phyloP scores from a whole-genome alignment of 1,140 invertebrate genomes.

The Drosophila sturtevanti region DNA sequence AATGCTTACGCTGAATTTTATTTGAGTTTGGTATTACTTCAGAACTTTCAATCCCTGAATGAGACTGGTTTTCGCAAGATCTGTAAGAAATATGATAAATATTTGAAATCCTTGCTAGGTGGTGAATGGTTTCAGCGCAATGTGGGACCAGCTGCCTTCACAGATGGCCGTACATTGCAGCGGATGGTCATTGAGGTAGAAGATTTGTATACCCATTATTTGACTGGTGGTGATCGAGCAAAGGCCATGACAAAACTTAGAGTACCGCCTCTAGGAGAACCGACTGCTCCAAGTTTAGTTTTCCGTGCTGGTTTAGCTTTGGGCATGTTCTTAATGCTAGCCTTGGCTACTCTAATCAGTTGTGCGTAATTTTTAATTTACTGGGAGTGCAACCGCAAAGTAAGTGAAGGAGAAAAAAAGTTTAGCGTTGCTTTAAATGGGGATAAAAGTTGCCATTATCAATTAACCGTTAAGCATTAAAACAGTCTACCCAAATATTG shows the following conservation, averaged over 20 bases:
- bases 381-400: neutral
- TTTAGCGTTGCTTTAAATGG: neutral
- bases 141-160: conserved; percentile 35
- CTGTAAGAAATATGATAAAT: conserved; percentile 99
- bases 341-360: conserved; percentile 75
- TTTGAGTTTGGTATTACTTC: conserved; percentile 95
- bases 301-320: conserved; percentile 87
- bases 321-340: conserved; percentile 86
- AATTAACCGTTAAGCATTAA: no score
- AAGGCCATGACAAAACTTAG: conserved; percentile 89
- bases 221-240: conserved; percentile 88
- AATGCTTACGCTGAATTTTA: conserved; percentile 99
- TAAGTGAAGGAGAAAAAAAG: neutral
- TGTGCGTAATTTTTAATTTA: conserved; percentile 38
- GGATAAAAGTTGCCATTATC: no score
- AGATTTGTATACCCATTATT: conserved; percentile 86
- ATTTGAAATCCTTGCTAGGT: conserved; percentile 35
- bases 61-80: conserved; percentile 99
- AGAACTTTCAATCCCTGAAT: conserved; percentile 96
- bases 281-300: conserved; percentile 86
- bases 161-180: conserved; percentile 30
- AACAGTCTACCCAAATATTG: no score
- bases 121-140: conserved; percentile 33
- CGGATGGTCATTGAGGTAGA: conserved; percentile 87
- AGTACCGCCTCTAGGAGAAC: conserved; percentile 88